Evolutionary conservation across 1,140 invertebrate species (phyloP), one percentile per base, ranked within the genome.

Genomic region (Drosophila truncata): DNA sequence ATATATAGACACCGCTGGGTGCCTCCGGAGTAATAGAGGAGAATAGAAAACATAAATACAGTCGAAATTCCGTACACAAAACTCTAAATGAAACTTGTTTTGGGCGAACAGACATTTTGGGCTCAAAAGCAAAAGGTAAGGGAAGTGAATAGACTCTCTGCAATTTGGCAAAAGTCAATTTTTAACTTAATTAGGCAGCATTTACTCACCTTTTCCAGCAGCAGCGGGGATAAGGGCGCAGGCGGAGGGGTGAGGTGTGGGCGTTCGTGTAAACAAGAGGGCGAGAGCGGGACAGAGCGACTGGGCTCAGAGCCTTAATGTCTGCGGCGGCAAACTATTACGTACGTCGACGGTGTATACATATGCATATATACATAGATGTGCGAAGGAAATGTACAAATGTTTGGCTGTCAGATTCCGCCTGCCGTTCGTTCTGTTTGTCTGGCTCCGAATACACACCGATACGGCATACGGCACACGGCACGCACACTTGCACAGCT

Each of bases 301-400:
- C 42, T 35, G 67, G 65, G 54, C 46, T 23, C 76, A 88, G 78
- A 88, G 85, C 85, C 85, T 79, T 85, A 91, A 85, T 88, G 85
- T 91, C 85, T 88, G 78, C 85, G 64, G 47, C 73, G 66, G 81
- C 80, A 65, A 71, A 65, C 72, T 66, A 71, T 82, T 76, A 78
- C 79, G 65, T 82, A 65, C 62, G 62, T 62, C 62, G 62, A 42
- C 35, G 35, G 25, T 49, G 67, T 76, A 39, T 80, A 55, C 58
- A 42, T 58, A 55, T 65, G 35, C 66, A 47, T 66, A 65, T 60
- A 44, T 66, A 65, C 57, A 44, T 29, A 42, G 77, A 87, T 88
- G 84, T 87, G 84, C 87, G 80, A 87, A 88, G 79, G 64, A 87
- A 78, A 84, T 88, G 72, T 78, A 88, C 77, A 88, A 87, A 84